A percentile compares a stretch with the other conserved stretches of the same genome.
phyloP scores from a whole-genome alignment of 2,797 vertebrate genomes.

The Anniella stebbinsi region DNA sequence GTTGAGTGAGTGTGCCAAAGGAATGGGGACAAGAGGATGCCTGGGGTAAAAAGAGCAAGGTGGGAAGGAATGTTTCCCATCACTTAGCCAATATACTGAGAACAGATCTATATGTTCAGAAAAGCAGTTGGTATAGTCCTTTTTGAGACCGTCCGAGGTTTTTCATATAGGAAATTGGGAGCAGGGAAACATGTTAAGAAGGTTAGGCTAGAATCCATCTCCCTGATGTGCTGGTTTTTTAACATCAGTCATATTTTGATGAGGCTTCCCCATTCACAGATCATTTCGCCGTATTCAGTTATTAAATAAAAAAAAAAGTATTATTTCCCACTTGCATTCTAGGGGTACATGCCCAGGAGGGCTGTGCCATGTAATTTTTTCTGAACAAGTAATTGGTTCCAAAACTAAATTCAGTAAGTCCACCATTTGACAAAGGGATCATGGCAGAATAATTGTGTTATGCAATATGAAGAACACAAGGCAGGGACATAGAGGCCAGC shows the following conservation, averaged over 20 bases:
- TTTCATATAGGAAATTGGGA: background rate
- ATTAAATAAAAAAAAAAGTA: too few relatives aligned
- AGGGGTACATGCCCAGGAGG: too few relatives aligned
- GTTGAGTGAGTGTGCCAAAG: background rate
- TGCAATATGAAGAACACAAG: background rate
- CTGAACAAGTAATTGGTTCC: too few relatives aligned
- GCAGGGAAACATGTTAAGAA: too few relatives aligned
- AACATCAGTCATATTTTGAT: too few relatives aligned
- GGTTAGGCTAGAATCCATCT: too few relatives aligned
- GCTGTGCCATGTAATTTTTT: too few relatives aligned
- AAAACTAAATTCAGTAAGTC: background rate
- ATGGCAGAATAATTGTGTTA: background rate
- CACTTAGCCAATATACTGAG: background rate
- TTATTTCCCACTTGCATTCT: too few relatives aligned
- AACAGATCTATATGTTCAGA: background rate
- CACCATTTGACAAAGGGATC: background rate
- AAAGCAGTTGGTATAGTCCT: background rate
- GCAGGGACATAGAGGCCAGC: too few relatives aligned
- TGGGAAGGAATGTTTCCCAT: background rate
- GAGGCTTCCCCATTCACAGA: too few relatives aligned
- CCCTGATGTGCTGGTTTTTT: too few relatives aligned
- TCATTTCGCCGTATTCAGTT: too few relatives aligned
- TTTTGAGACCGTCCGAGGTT: background rate
- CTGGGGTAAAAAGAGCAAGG: background rate
- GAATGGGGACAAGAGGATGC: background rate